Conservation (phyloP, 2,797 vertebrate species). For the Lagodon rhomboides region DNA sequence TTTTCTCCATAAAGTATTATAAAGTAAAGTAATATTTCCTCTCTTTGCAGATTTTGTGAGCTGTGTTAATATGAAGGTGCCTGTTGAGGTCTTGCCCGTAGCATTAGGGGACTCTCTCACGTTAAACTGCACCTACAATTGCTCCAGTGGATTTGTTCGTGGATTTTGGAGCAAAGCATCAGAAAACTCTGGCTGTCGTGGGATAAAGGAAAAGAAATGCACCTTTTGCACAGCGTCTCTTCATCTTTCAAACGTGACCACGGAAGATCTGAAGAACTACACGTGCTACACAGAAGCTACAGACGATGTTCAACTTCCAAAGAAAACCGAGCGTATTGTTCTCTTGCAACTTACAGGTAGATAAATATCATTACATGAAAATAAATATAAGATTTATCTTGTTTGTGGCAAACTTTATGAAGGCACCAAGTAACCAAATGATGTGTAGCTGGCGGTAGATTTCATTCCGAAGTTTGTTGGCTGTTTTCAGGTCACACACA, state of each 20-base stretch:
- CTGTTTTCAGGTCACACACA: constrained; percentile 47
- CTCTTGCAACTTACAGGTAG: constrained; percentile 74
- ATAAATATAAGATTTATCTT: neutral
- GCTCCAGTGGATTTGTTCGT: constrained; percentile 81
- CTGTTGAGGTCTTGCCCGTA: constrained; percentile 47
- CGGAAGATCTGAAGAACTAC: constrained; percentile 71
- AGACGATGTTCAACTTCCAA: constrained; percentile 57
- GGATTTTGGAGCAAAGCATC: constrained; percentile 73
- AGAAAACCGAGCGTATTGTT: constrained; percentile 64
- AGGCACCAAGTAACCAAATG: neutral
- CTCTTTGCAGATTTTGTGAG: constrained; percentile 70
- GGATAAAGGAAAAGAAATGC: neutral
- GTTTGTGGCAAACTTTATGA: neutral
- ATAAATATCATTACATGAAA: constrained; percentile 11
- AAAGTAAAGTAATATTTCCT: neutral
- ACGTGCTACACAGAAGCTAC: constrained; percentile 73
- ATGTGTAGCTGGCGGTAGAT: neutral
- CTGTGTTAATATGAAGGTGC: constrained; percentile 19
- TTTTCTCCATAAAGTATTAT: neutral
- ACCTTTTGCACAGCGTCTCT: constrained; percentile 70
- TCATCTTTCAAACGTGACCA: constrained; percentile 59
- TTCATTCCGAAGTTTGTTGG: neutral
- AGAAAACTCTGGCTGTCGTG: constrained; percentile 38
- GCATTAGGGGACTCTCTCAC: constrained; percentile 65
- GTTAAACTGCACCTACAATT: constrained; percentile 84